phyloP scores from a whole-genome alignment of 2,797 vertebrate species.

The Pogoniulus pusillus region DNA sequence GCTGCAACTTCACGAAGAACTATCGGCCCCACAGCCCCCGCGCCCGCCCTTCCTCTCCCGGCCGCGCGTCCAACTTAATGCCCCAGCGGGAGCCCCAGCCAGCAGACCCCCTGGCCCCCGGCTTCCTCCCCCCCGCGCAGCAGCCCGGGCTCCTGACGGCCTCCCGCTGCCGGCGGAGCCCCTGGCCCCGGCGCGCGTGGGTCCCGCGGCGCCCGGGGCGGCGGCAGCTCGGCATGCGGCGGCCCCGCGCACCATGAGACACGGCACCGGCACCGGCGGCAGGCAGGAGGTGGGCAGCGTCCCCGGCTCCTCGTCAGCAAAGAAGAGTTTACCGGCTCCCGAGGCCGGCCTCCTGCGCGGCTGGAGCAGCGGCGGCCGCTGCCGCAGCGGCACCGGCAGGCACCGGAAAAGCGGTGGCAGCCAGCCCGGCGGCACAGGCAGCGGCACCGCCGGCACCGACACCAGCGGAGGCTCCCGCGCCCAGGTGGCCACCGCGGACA shows the following conservation, averaged over 20 bases:
- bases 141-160: not conserved
- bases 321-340: conserved; percentile 60
- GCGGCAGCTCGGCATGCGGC: conserved; percentile 52
- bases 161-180: not conserved
- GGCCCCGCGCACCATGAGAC: conserved; percentile 65
- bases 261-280: conserved; percentile 16
- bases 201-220: conserved; percentile 11
- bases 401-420: conserved; percentile 9
- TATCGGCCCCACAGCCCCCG: not conserved
- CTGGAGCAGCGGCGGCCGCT: conserved; percentile 15
- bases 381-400: conserved; percentile 33
- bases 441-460: not conserved
- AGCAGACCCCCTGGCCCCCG: not conserved
- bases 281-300: conserved; percentile 6
- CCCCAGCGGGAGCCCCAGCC: not conserved
- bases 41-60: not conserved
- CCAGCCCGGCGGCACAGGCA: not conserved
- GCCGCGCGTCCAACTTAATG: conserved; percentile 28
- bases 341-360: conserved; percentile 64
- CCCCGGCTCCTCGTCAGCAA: conserved; percentile 35
- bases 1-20: conserved; percentile 53
- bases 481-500: conserved; percentile 68
- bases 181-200: not conserved
- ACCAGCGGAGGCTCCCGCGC: conserved; percentile 61
- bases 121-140: not conserved